Base-by-base conservation (phyloP, 1,140 invertebrate species). In the Adoxophyes honmai region DNA sequence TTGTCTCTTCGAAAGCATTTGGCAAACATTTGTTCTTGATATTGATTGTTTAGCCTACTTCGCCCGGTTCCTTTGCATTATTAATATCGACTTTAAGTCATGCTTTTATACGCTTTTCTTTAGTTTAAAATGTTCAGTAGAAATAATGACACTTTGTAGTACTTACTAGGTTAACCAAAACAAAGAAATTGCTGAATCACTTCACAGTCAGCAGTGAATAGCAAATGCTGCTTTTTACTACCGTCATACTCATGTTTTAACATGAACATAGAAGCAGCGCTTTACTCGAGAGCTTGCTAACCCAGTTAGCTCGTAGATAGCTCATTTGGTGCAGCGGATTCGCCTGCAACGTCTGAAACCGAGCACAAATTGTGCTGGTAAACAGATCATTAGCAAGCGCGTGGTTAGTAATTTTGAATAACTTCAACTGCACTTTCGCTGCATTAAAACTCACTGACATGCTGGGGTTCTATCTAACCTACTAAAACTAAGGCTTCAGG, bases 1-100 rank as follows among this genome's bases (percentile, higher is more conserved):
- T 48, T 48, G 42, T 48, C 42, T 28, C 10, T 48, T 28, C 21
- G 21, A 28, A 48, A 28, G 21, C 39, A 48, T 28, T 42, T 48
- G 10, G 42, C 42, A 48, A 48, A 48, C 11, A 28, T 48, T 48
- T 48, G 7, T 10, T 48, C 42, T 48, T 48, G 42, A 48, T 48
- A 48, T 48, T 48, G 42, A 48, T 18, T 5, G 11, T 48, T 28
- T 28, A 6, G 21, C 21, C 21, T 28, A 28, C 21, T 28, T 6
- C 21, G 6, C 6, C 21, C 21, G 6, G 6, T 28, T 28, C 2
- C 2, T 3, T 28, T 28, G 6, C 21, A 28, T 6, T 6, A 28
- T 3, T 28, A 28, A 6, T 28, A 28, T 28, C 6, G n/a, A 28
- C 21, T 28, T 28, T 28, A 28, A n/a, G 2, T 28, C 21, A 28